Conservation (phyloP, 2,113 vertebrate species). For the Cinclus mexicanus region DNA sequence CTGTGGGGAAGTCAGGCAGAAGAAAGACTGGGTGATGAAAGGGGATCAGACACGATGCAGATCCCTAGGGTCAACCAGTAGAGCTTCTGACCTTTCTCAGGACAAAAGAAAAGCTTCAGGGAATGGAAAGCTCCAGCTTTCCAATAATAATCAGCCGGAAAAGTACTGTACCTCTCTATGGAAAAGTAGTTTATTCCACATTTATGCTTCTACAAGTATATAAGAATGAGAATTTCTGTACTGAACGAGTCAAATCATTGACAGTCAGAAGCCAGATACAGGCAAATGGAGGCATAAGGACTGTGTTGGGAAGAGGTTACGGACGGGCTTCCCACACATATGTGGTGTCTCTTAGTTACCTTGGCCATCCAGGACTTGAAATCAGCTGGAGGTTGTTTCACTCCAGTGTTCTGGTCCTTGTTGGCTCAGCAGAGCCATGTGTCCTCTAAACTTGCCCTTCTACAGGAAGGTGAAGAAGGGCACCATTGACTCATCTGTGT, state of each 20-base stretch:
- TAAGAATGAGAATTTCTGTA: neutral
- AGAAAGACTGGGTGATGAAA: neutral
- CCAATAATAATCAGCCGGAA: neutral
- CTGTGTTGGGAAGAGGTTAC: neutral
- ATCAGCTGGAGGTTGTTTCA: neutral
- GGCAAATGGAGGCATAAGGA: neutral
- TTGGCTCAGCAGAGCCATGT: neutral
- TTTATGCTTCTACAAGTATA: neutral
- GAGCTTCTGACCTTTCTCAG: neutral
- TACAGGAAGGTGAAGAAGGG: neutral
- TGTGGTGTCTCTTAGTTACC: neutral
- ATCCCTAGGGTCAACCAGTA: neutral
- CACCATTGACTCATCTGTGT: neutral
- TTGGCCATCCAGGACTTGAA: neutral
- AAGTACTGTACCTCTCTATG: neutral
- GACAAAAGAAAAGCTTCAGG: neutral
- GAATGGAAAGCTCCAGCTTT: neutral
- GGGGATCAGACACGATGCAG: neutral
- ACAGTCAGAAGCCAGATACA: neutral
- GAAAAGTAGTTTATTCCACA: neutral
- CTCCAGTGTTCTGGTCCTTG: neutral
- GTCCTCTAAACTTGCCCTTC: neutral
- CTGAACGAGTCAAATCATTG: neutral
- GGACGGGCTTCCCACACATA: fast-evolving
- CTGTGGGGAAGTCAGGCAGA: neutral